Evolutionary conservation across 2,797 vertebrate genomes (phyloP).

Genomic region (Takifugu rubripes): DNA sequence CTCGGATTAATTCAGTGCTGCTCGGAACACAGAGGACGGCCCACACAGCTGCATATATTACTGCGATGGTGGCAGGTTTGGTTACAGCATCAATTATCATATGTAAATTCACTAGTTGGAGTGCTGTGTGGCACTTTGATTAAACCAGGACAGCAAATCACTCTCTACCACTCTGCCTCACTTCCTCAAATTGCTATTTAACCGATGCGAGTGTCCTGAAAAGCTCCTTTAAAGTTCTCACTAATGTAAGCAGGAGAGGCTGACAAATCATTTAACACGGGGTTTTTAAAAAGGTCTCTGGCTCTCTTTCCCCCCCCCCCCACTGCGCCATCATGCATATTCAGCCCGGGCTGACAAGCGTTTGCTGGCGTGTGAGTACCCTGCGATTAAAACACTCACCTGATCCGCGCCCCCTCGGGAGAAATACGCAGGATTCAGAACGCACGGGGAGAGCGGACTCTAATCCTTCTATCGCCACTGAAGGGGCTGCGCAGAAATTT

Average conservation of each 20-base stretch:
- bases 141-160: slow-evolving; percentile 46
- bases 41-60: slow-evolving; percentile 43
- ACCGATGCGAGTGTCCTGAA: slow-evolving; percentile 41
- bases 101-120: slow-evolving; percentile 66
- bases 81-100: slow-evolving; percentile 62
- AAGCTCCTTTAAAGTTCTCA: slow-evolving; percentile 39
- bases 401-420: slow-evolving; percentile 61
- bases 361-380: slow-evolving; percentile 45
- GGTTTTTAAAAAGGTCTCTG: neutral
- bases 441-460: slow-evolving; percentile 48
- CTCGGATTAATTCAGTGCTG: slow-evolving; percentile 28
- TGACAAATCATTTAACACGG: slow-evolving; percentile 12
- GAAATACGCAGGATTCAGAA: slow-evolving; percentile 52
- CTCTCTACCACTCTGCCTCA: slow-evolving; percentile 27
- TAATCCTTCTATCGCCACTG: slow-evolving; percentile 57
- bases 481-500: slow-evolving; percentile 49
- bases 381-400: slow-evolving; percentile 69
- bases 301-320: slow-evolving; percentile 3
- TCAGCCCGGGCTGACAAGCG: slow-evolving; percentile 50
- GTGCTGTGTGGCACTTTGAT: slow-evolving; percentile 51
- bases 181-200: slow-evolving; percentile 29
- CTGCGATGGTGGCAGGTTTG: slow-evolving; percentile 56
- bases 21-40: slow-evolving; percentile 24
- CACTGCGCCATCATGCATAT: slow-evolving; percentile 41
- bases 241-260: slow-evolving; percentile 34